Evolutionary conservation across 2,888 invertebrate species (phyloP), one percentile per base, ranked within the genome.

Genomic region (Eupithecia abbreviata): DNA sequence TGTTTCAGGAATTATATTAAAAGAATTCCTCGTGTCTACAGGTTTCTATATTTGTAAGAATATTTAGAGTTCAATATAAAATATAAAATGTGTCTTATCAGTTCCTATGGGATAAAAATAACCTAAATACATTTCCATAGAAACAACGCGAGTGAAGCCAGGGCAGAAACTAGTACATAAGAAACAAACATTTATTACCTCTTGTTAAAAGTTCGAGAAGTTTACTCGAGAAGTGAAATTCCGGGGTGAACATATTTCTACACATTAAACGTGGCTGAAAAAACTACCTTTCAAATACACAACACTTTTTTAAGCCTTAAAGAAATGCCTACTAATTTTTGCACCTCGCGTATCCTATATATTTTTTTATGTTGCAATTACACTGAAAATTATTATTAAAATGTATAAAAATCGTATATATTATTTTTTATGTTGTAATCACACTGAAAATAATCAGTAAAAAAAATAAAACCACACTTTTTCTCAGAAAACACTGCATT

Each of bases 171-270:
- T 43, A 43, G 4, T 43, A 43, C 7, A 6, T 43, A 43, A 43
- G 4, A 55, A n/a, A 3, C 55, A 55, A 55, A 55, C n/a, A 55
- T 66, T 6, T 5, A 4, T 71, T 76, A 93, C 94, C 94, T 94
- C 88, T 92, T 7, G 94, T 94, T n/a, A 95, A 84, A 72, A 95
- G 87, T 81, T 94, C 93, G 81, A 94, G 83, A 5, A 95, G 82
- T 85, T 95, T 95, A 81, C 94, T 94, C 10, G 94, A 94, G 83
- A 94, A 95, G 86, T 93, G 94, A 85, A 92, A 95, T 78, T 93
- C 94, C 62, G 91, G 89, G 15, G 85, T 85, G 77, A 93, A 92
- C 93, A 94, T 93, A 78, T 84, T 85, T 68, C 77, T 77, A 84
- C 89, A 88, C 89, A 88, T 90, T 74, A 81, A 72, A 74, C 41